These are phyloP conservation scores for Acanthurus leucopareius DNA, from an alignment of 2,797 vertebrate species.

Conservation along the genomic window DNA sequence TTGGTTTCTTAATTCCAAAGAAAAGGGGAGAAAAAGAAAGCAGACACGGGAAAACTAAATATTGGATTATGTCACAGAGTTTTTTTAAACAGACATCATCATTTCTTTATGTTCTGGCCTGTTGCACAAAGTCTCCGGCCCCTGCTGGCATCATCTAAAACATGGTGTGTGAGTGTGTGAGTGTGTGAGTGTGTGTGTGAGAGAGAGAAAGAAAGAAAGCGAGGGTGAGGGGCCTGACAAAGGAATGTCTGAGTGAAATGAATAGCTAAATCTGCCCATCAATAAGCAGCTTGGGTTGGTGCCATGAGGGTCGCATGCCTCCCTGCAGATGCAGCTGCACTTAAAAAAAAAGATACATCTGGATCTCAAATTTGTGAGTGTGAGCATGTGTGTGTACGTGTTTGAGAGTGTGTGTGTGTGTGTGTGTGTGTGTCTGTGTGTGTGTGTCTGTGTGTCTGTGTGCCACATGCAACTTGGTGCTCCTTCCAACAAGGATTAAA, in stretches of 20 bases:
- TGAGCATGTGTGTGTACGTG: constrained; percentile 21
- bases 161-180: constrained; percentile 46
- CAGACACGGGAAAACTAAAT: constrained; percentile 11
- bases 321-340: constrained; percentile 71
- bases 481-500: constrained; percentile 81
- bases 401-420: constrained; percentile 14
- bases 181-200: constrained; percentile 41
- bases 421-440: constrained; percentile 17
- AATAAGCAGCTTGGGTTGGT: constrained; percentile 82
- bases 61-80: constrained; percentile 5
- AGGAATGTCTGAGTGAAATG: constrained; percentile 74
- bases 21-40: background rate
- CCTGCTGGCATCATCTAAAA: constrained; percentile 62
- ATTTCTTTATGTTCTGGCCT: constrained; percentile 47
- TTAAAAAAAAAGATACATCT: constrained; percentile 75
- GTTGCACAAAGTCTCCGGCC: constrained; percentile 52
- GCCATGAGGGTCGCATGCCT: constrained; percentile 70
- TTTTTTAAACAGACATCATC: constrained; percentile 36
- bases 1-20: background rate
- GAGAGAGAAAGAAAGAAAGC: constrained; percentile 3
- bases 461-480: constrained; percentile 70
- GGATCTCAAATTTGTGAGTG: constrained; percentile 65
- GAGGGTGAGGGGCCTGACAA: constrained; percentile 65
- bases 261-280: constrained; percentile 82
- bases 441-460: constrained; percentile 14